phyloP scores from a whole-genome alignment of 2,888 invertebrate species.

The Erpobdella octoculata region DNA sequence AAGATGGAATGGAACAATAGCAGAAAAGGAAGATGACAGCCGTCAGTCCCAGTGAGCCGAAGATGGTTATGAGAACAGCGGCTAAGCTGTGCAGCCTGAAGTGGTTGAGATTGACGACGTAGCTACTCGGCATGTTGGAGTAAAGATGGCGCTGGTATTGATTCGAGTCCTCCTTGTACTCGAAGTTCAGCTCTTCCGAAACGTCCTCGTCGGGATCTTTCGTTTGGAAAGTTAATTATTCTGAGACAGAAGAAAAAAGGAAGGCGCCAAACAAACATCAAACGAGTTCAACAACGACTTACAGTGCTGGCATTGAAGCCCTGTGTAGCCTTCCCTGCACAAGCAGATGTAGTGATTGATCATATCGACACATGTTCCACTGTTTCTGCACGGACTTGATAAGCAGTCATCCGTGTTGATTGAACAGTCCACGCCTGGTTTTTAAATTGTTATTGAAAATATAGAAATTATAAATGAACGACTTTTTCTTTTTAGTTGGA shows the following conservation, averaged over 20 bases:
- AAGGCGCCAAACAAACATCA: not conserved
- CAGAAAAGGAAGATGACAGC: slow-evolving; percentile 13
- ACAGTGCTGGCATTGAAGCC: slow-evolving; percentile 10
- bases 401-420: not conserved
- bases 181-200: too few species aligned
- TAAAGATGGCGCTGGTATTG: not conserved
- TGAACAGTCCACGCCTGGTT: not conserved
- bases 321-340: not conserved
- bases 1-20: slow-evolving; percentile 7
- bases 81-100: not conserved
- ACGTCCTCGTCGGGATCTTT: too few species aligned
- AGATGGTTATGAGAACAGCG: not conserved
- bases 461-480: not conserved
- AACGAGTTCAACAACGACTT: not conserved
- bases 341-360: slow-evolving; percentile 6
- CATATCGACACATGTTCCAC: not conserved
- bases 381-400: slow-evolving; percentile 4
- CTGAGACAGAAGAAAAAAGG: not conserved
- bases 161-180: not conserved
- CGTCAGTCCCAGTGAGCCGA: slow-evolving; percentile 3
- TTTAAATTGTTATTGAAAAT: not conserved
- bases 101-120: too few species aligned
- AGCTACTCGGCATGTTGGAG: too few species aligned
- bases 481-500: not conserved
- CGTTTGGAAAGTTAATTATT: too few species aligned